A percentile compares a stretch with the other conserved stretches of the same genome.
Evolutionary conservation across 2,113 vertebrate species (phyloP).

Genomic region (Ancistrus triradiatus): DNA sequence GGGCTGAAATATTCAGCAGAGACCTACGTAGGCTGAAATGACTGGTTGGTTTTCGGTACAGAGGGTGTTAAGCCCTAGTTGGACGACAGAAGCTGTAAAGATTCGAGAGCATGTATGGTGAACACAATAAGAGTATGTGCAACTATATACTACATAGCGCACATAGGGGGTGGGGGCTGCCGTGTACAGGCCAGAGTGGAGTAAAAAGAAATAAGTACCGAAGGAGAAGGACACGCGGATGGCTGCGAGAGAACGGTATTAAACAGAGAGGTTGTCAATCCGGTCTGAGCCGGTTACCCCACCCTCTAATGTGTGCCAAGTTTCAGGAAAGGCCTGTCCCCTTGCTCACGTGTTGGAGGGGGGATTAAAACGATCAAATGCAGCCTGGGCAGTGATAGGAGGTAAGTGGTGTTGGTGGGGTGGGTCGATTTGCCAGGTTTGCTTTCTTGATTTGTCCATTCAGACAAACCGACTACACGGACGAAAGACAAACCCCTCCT

Average conservation of each 20-base stretch:
- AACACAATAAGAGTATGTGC: slow-evolving; percentile 36
- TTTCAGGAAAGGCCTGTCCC: slow-evolving; percentile 75
- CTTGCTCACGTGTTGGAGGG: slow-evolving; percentile 70
- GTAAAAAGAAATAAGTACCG: too few species aligned
- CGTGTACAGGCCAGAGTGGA: slow-evolving; percentile 59
- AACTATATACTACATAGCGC: too few species aligned
- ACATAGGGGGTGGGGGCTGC: slow-evolving; percentile 33
- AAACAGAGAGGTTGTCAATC: slow-evolving; percentile 79
- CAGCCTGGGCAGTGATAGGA: slow-evolving; percentile 55
- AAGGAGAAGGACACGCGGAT: slow-evolving; percentile 61
- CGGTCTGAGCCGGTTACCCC: slow-evolving; percentile 81
- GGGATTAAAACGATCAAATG: slow-evolving; percentile 75
- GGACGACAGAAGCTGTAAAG: too few species aligned
- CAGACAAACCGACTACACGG: slow-evolving; percentile 43
- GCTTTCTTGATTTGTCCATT: slow-evolving; percentile 62
- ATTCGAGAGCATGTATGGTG: slow-evolving; percentile 34
- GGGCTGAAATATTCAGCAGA: too few species aligned
- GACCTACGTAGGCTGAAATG: too few species aligned
- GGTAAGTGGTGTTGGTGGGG: slow-evolving; percentile 31
- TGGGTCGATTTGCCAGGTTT: slow-evolving; percentile 58
- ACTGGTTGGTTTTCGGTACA: too few species aligned
- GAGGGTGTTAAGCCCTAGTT: not conserved
- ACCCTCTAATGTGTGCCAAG: slow-evolving; percentile 74
- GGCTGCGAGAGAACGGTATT: slow-evolving; percentile 70
- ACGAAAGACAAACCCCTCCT: slow-evolving; percentile 40